A percentile compares a stretch with the other conserved stretches of the same genome.
phyloP scores from a whole-genome alignment of 1,140 invertebrate species.

The Amyelois transitella region DNA sequence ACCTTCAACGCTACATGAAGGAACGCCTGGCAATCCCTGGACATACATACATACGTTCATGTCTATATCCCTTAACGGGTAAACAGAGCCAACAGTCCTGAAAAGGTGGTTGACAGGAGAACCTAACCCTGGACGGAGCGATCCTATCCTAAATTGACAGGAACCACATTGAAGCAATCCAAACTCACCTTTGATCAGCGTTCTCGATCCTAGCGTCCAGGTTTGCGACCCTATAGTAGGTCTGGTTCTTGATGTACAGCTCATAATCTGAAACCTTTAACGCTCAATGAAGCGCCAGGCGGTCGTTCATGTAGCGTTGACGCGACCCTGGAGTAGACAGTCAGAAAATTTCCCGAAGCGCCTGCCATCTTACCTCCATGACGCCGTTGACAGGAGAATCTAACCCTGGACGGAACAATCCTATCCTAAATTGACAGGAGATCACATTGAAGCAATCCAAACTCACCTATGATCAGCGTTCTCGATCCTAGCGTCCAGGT shows the following conservation, averaged over 20 bases:
- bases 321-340: slow-evolving; percentile 97
- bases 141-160: no score
- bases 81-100: slow-evolving; percentile 98
- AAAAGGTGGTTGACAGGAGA: no score
- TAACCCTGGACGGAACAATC: no score
- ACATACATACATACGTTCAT: no score
- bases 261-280: slow-evolving; percentile 95
- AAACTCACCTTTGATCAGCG: slow-evolving; percentile 86
- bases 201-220: slow-evolving; percentile 94
- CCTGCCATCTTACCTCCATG: no score
- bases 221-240: slow-evolving; percentile 94
- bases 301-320: slow-evolving; percentile 94
- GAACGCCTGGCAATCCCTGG: slow-evolving; percentile 90
- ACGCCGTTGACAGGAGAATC: no score
- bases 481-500: slow-evolving; percentile 92
- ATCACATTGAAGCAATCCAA: no score
- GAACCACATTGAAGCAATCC: no score
- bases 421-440: no score
- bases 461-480: slow-evolving; percentile 91
- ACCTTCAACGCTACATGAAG: slow-evolving; percentile 92
- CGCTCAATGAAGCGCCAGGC: slow-evolving; percentile 92
- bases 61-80: no score
- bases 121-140: no score
- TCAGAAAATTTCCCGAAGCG: no score
- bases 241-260: slow-evolving; percentile 96